Percentiles rank a stretch among this genome's conserved stretches.
Evolutionary conservation across 2,888 invertebrate genomes (phyloP).

Genomic region (Cetonia aurata): DNA sequence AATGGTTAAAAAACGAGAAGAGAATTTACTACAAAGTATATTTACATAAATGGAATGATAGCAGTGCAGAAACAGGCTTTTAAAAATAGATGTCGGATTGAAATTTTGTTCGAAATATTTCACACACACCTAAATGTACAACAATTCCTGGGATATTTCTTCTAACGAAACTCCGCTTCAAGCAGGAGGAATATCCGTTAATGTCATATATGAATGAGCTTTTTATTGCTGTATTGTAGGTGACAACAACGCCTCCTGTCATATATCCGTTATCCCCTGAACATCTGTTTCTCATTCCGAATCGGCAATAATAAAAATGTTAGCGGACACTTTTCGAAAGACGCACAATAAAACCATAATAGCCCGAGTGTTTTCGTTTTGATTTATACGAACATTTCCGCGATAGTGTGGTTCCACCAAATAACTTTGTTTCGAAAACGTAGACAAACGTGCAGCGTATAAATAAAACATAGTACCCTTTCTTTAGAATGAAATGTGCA

Average conservation of each 20-base stretch:
- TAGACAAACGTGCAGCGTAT: slow-evolving; percentile 28
- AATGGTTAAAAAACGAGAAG: slow-evolving; percentile 8
- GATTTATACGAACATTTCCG: slow-evolving; percentile 30
- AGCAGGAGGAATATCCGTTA: not conserved
- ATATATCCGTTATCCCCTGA: slow-evolving; percentile 14
- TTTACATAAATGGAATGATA: not conserved
- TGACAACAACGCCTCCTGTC: not conserved
- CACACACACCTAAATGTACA: too few species aligned
- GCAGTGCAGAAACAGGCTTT: too few species aligned
- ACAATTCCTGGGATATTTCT: too few species aligned
- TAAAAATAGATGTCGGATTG: too few species aligned
- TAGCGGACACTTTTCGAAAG: slow-evolving; percentile 16
- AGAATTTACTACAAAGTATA: not conserved
- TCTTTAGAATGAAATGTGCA: slow-evolving; percentile 17
- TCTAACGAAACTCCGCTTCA: too few species aligned
- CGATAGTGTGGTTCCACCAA: slow-evolving; percentile 1
- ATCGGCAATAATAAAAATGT: slow-evolving; percentile 38
- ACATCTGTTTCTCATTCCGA: slow-evolving; percentile 34
- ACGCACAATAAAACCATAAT: slow-evolving; percentile 30
- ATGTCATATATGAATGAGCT: not conserved
- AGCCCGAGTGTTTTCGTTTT: slow-evolving; percentile 25
- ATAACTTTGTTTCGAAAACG: not conserved
- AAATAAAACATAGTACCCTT: slow-evolving; percentile 35
- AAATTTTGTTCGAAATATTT: too few species aligned
- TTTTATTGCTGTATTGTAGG: slow-evolving; percentile 17